Percentiles rank a stretch among this genome's conserved stretches.
Evolutionary conservation across 2,797 vertebrate genomes (phyloP).

Genomic region (Enteromius fasciolatus): DNA sequence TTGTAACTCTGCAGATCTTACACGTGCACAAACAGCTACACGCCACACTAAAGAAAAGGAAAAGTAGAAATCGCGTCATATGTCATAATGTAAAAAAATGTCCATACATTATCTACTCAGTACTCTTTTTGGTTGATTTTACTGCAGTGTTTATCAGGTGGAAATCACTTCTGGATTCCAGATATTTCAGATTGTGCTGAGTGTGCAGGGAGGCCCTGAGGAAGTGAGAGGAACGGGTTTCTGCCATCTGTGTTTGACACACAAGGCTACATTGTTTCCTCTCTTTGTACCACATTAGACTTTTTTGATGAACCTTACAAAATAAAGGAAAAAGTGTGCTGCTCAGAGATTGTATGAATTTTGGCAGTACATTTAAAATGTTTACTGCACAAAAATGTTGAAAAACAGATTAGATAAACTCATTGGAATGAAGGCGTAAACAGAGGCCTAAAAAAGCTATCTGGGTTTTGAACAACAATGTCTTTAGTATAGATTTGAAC

Average conservation of each 20-base stretch:
- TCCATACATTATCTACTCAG: background rate
- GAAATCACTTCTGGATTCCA: slow-evolving; percentile 12
- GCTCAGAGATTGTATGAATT: background rate
- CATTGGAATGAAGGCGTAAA: background rate
- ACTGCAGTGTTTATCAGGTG: background rate
- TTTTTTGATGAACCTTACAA: background rate
- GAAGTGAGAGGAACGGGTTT: slow-evolving; percentile 58
- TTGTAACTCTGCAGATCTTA: too few relatives aligned
- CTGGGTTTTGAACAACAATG: background rate
- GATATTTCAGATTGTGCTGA: slow-evolving; percentile 58
- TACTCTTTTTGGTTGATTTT: background rate
- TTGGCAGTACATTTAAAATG: background rate
- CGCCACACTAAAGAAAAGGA: too few relatives aligned
- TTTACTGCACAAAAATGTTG: background rate
- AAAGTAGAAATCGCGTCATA: too few relatives aligned
- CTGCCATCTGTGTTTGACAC: background rate
- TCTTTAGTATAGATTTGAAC: background rate
- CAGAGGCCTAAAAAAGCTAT: background rate
- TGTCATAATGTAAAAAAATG: background rate
- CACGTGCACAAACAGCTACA: too few relatives aligned
- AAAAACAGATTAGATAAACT: background rate
- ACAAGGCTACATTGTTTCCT: slow-evolving; percentile 40
- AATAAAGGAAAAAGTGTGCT: background rate
- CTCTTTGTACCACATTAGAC: slow-evolving; percentile 9
- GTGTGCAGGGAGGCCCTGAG: slow-evolving; percentile 49